A percentile compares a stretch with the other conserved stretches of the same genome.
phyloP scores from a whole-genome alignment of 1,140 invertebrate genomes.

The Halotydeus destructor region DNA sequence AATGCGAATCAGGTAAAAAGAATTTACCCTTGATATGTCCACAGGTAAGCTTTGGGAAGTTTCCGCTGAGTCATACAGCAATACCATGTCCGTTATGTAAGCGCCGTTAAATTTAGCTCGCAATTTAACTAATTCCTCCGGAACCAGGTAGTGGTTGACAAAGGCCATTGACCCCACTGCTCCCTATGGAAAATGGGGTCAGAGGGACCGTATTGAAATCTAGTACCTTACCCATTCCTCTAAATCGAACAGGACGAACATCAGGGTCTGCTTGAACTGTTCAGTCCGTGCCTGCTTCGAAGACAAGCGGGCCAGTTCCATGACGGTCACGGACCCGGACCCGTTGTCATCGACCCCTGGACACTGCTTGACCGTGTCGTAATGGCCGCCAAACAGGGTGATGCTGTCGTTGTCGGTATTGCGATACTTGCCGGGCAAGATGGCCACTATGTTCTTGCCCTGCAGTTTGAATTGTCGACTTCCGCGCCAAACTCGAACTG shows the following conservation, averaged over 20 bases:
- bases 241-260: slow-evolving; percentile 28
- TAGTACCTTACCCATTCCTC: slow-evolving; percentile 24
- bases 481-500: no score
- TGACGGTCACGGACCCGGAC: slow-evolving; percentile 24
- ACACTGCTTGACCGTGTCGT: slow-evolving; percentile 23
- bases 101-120: slow-evolving; percentile 23
- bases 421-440: slow-evolving; percentile 21
- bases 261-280: slow-evolving; percentile 21
- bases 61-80: slow-evolving; percentile 24
- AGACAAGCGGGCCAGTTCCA: slow-evolving; percentile 25
- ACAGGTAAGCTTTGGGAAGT: slow-evolving; percentile 21
- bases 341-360: slow-evolving; percentile 27
- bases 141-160: slow-evolving; percentile 24
- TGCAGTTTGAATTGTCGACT: no score
- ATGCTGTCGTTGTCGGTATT: slow-evolving; percentile 23
- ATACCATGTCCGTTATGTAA: slow-evolving; percentile 26
- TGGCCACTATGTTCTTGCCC: slow-evolving; percentile 25
- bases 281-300: slow-evolving; percentile 20
- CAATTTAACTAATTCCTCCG: slow-evolving; percentile 13
- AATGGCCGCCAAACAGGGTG: slow-evolving; percentile 26
- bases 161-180: slow-evolving; percentile 24
- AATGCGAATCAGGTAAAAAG: no score
- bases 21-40: slow-evolving; percentile 13
- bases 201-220: no score
- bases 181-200: no score